Evolutionary conservation across 1,140 invertebrate genomes (phyloP), one percentile per base, ranked within the genome.

Genomic region (Drosophila watanabei): DNA sequence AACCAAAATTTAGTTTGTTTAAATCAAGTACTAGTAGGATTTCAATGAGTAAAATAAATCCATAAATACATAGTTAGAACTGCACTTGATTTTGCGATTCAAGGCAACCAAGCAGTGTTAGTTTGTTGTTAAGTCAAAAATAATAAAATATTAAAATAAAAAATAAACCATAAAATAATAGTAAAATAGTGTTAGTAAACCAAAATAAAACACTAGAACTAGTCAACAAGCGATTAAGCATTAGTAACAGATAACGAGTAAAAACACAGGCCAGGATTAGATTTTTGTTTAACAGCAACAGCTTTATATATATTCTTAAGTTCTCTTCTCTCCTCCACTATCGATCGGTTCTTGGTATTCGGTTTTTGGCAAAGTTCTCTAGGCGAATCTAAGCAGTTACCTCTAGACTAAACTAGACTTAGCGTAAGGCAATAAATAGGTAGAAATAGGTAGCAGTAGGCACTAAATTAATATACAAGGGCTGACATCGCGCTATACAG

Each of bases 271-370:
- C 79, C 79, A 82, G 66, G 48, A 77, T 82, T 91, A 79, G 75
- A 82, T 75, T 91, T 81, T 82, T 79, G 77, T 91, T 92, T 64
- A 91, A 84, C 88, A 91, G 89, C 84, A 91, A 91, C 81, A 79
- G 78, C 85, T 79, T 48, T 69, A 45, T 75, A 58, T 91, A 82
- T 91, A 91, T 89, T 89, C 78, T 70, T 75, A 61, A 20, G 39
- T 79, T 88, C 66, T 51, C 64, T 65, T 46, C 49, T 70, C 48
- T 70, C 69, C 64, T 51, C 56, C 48, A 56, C 54, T 66, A 54
- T 68, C 45, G 68, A 54, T 68, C 45, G 68, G 46, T 64, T 73
- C 70, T 82, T 86, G 64, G 73, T 83, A 66, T 64, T 60, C 45
- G 33, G 61, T 75, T 83, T 80, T 81, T 77, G 82, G 80, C 77